These are phyloP conservation scores for Parnassius glacialis DNA, from an alignment of 2,888 invertebrate genomes.

Conservation along the genomic window DNA sequence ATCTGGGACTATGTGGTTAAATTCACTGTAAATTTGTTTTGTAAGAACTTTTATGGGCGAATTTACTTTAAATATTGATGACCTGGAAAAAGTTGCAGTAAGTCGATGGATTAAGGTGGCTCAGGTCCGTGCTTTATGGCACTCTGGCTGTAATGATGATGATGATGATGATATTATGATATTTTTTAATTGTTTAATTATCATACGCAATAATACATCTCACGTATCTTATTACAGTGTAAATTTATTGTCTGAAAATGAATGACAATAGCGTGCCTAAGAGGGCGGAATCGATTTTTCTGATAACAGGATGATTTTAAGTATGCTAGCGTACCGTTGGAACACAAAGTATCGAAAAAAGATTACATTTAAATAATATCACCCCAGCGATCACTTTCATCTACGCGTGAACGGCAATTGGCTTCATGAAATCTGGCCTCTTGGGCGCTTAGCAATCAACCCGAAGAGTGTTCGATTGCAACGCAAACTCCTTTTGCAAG, in stretches of 20 bases:
- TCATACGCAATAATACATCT: not conserved
- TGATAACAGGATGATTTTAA: conserved; percentile 21
- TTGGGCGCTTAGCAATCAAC: conserved; percentile 75
- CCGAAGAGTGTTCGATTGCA: conserved; percentile 66
- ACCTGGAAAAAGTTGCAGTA: too few species aligned
- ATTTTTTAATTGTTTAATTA: too few species aligned
- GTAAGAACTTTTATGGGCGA: not conserved
- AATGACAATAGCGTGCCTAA: conserved; percentile 3
- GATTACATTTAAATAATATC: conserved; percentile 80
- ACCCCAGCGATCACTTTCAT: conserved; percentile 76
- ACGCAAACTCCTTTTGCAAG: conserved; percentile 67
- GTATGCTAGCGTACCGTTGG: conserved; percentile 47
- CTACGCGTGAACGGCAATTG: conserved; percentile 72
- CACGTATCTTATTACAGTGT: too few species aligned
- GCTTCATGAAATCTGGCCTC: conserved; percentile 74
- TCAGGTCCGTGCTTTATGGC: too few species aligned
- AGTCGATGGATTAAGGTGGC: too few species aligned
- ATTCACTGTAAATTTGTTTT: conserved; percentile 7
- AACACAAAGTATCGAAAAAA: conserved; percentile 69
- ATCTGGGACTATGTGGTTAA: conserved; percentile 32
- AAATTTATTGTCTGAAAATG: not conserved
- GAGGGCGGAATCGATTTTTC: conserved; percentile 7
- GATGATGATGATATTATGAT: too few species aligned
- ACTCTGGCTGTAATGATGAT: too few species aligned
- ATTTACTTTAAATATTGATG: not conserved